phyloP scores from a whole-genome alignment of 2,888 invertebrate genomes.

The Ditula angustiorana region DNA sequence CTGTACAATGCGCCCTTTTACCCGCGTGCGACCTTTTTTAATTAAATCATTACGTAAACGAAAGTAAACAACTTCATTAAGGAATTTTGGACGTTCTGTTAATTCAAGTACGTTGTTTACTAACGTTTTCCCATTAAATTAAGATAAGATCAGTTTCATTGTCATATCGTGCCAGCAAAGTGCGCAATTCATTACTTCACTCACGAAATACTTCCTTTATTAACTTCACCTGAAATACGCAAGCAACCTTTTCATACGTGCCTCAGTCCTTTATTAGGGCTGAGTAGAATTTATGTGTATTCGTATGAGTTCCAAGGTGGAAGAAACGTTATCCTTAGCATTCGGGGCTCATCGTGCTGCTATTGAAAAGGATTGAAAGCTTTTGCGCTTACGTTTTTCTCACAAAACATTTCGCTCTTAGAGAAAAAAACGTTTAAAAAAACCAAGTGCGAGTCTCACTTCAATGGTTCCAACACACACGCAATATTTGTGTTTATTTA shows the following conservation, averaged over 20 bases:
- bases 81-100: conserved; percentile 25
- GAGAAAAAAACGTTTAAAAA: no score
- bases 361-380: background rate
- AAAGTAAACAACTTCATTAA: conserved; percentile 29
- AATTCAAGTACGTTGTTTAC: conserved; percentile 27
- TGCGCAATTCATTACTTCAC: conserved; percentile 11
- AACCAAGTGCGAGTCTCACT: no score
- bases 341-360: background rate
- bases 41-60: conserved; percentile 31
- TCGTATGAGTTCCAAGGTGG: conserved; percentile 4
- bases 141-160: conserved; percentile 23
- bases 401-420: no score
- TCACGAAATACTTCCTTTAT: conserved; percentile 18
- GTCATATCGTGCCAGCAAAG: conserved; percentile 6
- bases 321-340: conserved; percentile 1
- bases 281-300: conserved; percentile 18
- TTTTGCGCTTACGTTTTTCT: background rate
- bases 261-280: conserved; percentile 21
- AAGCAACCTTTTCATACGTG: conserved; percentile 17
- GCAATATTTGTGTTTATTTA: no score
- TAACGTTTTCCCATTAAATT: conserved; percentile 7
- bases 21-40: conserved; percentile 20
- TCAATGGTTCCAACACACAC: no score
- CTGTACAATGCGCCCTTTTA: background rate
- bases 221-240: conserved; percentile 13